A percentile compares a stretch with the other conserved stretches of the same genome.
Conservation (phyloP, 92 coral and sea anemone genomes). For the Palythoa grandiflora region DNA sequence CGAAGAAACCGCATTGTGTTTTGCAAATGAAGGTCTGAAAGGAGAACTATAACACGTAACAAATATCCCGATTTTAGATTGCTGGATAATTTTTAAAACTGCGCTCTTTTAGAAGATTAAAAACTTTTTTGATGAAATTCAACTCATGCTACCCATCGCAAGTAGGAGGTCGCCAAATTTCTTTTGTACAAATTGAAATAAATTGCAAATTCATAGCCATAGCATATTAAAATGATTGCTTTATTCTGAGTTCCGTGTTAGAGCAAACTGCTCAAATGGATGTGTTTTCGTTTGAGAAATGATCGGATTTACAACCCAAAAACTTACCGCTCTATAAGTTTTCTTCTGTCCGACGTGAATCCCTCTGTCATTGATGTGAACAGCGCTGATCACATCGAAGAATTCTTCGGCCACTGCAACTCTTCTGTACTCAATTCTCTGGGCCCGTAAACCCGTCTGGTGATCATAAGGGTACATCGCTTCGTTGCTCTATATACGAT, state of each 20-base stretch:
- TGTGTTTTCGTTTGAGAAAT: not conserved
- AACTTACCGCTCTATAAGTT: slow-evolving; percentile 98
- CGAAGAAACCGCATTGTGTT: slow-evolving; percentile 34
- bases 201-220: slow-evolving; percentile 52
- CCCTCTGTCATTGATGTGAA: slow-evolving; percentile 98
- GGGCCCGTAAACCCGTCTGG: slow-evolving; percentile 75
- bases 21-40: slow-evolving; percentile 39
- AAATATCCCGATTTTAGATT: slow-evolving; percentile 48
- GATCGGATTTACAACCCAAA: slow-evolving; percentile 7
- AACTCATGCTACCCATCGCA: slow-evolving; percentile 25
- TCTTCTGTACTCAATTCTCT: slow-evolving; percentile 92
- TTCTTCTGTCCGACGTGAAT: slow-evolving; percentile 99
- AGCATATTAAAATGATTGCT: slow-evolving; percentile 45
- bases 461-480: slow-evolving; percentile 89
- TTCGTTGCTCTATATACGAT: slow-evolving; percentile 78
- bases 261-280: slow-evolving; percentile 1
- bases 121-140: slow-evolving; percentile 24
- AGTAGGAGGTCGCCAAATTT: slow-evolving; percentile 48
- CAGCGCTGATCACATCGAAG: slow-evolving; percentile 97
- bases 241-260: slow-evolving; percentile 45
- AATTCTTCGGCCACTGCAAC: slow-evolving; percentile 99
- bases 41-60: not conserved
- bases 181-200: slow-evolving; percentile 52
- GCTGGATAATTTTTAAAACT: slow-evolving; percentile 16
- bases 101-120: slow-evolving; percentile 17